Base-by-base conservation (phyloP, 2,113 vertebrate genomes). In the Hemichromis elongatus region DNA sequence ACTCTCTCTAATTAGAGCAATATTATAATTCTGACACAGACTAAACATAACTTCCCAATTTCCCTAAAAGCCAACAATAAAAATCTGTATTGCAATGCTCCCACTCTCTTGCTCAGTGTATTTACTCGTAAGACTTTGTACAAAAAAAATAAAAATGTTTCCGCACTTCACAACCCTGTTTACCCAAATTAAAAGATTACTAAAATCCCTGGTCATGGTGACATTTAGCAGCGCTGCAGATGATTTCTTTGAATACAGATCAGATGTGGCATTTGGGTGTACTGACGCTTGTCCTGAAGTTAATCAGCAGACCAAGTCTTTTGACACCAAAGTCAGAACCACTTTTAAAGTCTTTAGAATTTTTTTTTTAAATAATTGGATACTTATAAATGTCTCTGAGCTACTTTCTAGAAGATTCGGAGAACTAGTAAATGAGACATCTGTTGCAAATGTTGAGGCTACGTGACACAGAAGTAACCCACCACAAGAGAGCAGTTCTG, bases 1-100 rank as follows among this genome's bases (percentile, higher is more conserved):
- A 79, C 83, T 84, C 57, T 84, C 30, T 92, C 79, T 90, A 92
- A 94, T 94, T 93, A 93, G 85, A 57, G 21, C 68, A 52, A 79
- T 77, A 52, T 82, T 61, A 54, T 87, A 63, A 88, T 70, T 88
- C 82, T 16, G 85, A 80, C 66, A 9, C 57, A 86, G 68, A 66
- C 80, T 79, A 84, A 88, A 89, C 54, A 81, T 26, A 54, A 85
- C 68, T 81, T 81, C 50, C 30, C 33, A 24, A 63, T 70, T 87
- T 86, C 28, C 30, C 61, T 26, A 90, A 90, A 88, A 75, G 45
- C 26, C 26, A 75, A 52, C 70, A 75, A 75, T 18, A 24, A 26
- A 19, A 78, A 80, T 79, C 19, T 3, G 33, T n/a, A 84, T 11
- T 6, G 7, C 42, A 47, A 24, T 77, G 9, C 21, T 81, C 16